Evolutionary conservation across 2,113 vertebrate genomes (phyloP), one percentile per base, ranked within the genome.

Genomic region (Pycnonotus jocosus): DNA sequence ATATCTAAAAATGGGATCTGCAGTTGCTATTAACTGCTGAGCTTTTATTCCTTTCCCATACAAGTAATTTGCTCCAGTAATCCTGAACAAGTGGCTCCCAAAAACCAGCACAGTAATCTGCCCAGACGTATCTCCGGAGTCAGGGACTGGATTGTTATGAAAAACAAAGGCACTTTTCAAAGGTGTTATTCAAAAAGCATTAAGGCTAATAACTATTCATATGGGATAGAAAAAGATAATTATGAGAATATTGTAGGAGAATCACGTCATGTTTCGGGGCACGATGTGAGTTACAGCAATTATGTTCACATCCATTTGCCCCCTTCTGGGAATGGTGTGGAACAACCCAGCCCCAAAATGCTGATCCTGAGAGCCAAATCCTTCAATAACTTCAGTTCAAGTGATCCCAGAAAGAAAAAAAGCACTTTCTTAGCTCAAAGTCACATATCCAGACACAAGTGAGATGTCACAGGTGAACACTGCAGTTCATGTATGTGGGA

Each of bases 201-300:
- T 96, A 95, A 90, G 47, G 37, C 60, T 97, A 94, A 92, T 93
- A 93, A 93, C 92, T 94, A 93, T 96, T 94, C 92, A 95, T 91
- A 92, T 83, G 88, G 89, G 91, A 96, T 90, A 82, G 92, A 90
- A 92, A 92, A 93, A 90, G 79, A 86, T 89, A 93, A 86, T 89
- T 42, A 73, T 91, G 81, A 94, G 87, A 93, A 95, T 73, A 90
- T 5, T 62, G 90, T 65, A 81, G 5, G 84, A 86, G 82, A 93
- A 88, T 22, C 88, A 54, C 14, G 15, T 58, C 27, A 65, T 68
- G 62, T 95, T 97, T 91, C 23, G 62, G 85, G 73, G 70, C 92
- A 87, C 4, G 21, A 51, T 23, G 53, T 15, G 79, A 95, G 50
- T 28, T 91, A 22, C 44, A 90, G 62, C 38, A 80, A 90, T 74